Evolutionary conservation across 2,113 vertebrate genomes (phyloP).

Genomic region (Siphamia tubifer): DNA sequence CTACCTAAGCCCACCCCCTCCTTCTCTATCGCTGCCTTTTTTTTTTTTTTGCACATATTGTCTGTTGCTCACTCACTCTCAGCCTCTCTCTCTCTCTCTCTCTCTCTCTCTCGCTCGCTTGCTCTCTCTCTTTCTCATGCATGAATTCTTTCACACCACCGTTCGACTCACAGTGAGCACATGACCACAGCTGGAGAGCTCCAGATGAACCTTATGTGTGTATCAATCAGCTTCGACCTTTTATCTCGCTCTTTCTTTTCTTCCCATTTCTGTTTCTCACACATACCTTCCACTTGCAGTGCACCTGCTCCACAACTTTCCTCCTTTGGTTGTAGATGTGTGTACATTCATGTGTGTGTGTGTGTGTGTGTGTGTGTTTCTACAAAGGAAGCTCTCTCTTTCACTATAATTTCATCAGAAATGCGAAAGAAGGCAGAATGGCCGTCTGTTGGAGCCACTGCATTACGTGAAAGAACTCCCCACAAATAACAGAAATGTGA

Average conservation of each 20-base stretch:
- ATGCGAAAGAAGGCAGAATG: not conserved
- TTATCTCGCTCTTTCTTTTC: not conserved
- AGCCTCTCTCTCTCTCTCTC: not conserved
- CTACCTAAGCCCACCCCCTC: constrained; percentile 48
- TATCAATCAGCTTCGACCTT: not conserved
- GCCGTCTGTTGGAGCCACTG: not conserved
- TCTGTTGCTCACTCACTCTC: not conserved
- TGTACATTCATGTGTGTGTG: not conserved
- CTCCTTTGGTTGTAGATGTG: not conserved
- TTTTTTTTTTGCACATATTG: constrained; percentile 17
- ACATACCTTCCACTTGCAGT: constrained; percentile 9
- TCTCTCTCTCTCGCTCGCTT: constrained; percentile 4
- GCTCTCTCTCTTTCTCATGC: constrained; percentile 20
- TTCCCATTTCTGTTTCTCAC: not conserved
- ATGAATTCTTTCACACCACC: constrained; percentile 55
- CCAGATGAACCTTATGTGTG: not conserved
- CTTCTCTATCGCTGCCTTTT: constrained; percentile 1
- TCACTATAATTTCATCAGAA: not conserved
- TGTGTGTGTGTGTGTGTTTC: not conserved
- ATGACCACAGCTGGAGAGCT: constrained; percentile 40
- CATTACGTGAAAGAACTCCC: not conserved
- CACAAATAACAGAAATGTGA: not conserved
- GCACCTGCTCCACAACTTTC: constrained; percentile 37
- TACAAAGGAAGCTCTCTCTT: not conserved
- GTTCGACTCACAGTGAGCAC: not conserved